Evolutionary conservation across 2,888 invertebrate species (phyloP).

Genomic region (Ophion obscuratus): DNA sequence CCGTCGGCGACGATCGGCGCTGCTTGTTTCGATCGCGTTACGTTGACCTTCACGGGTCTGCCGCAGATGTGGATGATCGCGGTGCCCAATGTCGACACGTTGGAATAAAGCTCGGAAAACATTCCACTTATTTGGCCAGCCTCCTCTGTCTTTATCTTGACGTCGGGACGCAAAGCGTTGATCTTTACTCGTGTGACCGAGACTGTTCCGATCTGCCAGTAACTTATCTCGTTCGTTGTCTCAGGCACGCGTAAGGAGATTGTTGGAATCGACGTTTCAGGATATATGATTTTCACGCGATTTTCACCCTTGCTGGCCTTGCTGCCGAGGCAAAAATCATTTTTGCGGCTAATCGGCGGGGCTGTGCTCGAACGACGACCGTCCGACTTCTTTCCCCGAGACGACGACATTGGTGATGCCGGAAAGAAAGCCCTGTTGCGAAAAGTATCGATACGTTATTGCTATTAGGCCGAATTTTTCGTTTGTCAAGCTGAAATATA

Average conservation of each 20-base stretch:
- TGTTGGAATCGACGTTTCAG: conserved; percentile 11
- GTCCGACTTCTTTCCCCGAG: no score
- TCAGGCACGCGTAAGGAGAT: conserved; percentile 20
- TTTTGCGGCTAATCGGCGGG: no score
- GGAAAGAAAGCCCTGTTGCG: no score
- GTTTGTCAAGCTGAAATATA: no score
- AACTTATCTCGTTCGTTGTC: conserved; percentile 3
- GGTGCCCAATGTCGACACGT: conserved; percentile 10
- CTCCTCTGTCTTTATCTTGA: conserved; percentile 35
- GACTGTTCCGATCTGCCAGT: conserved; percentile 16
- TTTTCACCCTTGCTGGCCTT: background rate
- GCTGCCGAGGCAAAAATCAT: no score
- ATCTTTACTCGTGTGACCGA: conserved; percentile 9
- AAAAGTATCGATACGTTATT: no score
- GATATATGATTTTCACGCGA: background rate
- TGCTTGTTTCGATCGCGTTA: conserved; percentile 19
- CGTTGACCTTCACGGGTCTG: conserved; percentile 8
- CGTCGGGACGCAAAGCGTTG: conserved; percentile 16
- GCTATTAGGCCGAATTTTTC: no score
- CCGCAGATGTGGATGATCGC: conserved; percentile 15
- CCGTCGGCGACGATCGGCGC: conserved; percentile 36
- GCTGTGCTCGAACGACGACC: no score
- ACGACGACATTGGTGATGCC: no score
- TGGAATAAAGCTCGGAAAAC: background rate
- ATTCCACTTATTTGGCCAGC: background rate